These are phyloP conservation scores for Pachycephala philippinensis DNA, from an alignment of 2,113 vertebrate species.

Conservation along the genomic window DNA sequence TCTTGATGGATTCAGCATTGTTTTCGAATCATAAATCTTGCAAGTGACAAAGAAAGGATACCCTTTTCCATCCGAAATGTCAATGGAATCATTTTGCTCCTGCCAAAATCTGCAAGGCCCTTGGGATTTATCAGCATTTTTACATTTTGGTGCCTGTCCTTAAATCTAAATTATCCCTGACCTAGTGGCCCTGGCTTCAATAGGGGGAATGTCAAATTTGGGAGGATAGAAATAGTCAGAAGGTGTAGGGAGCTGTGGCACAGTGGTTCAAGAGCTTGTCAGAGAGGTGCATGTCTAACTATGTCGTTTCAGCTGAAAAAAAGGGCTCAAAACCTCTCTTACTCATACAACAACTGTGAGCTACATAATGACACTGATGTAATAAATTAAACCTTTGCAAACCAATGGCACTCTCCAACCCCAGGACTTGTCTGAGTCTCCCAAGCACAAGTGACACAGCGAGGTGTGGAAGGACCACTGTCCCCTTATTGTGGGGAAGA, in stretches of 20 bases:
- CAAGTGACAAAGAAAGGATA: not conserved
- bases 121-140: not conserved
- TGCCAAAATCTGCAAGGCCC: not conserved
- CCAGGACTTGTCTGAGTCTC: not conserved
- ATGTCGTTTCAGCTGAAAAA: not conserved
- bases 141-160: not conserved
- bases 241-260: not conserved
- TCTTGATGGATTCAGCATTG: not conserved
- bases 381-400: not conserved
- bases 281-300: not conserved
- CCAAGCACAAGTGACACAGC: rapidly evolving
- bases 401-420: not conserved
- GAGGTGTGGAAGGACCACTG: not conserved
- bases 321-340: not conserved
- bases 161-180: not conserved
- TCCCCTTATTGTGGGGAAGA: not conserved
- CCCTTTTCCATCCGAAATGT: not conserved
- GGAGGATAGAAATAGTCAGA: not conserved
- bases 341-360: rapidly evolving
- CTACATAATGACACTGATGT: no score
- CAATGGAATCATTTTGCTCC: not conserved
- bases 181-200: not conserved
- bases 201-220: not conserved
- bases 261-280: not conserved
- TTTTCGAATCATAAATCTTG: not conserved